Evolutionary conservation across 2,797 vertebrate species (phyloP).

Genomic region (Gobio occitaniae): DNA sequence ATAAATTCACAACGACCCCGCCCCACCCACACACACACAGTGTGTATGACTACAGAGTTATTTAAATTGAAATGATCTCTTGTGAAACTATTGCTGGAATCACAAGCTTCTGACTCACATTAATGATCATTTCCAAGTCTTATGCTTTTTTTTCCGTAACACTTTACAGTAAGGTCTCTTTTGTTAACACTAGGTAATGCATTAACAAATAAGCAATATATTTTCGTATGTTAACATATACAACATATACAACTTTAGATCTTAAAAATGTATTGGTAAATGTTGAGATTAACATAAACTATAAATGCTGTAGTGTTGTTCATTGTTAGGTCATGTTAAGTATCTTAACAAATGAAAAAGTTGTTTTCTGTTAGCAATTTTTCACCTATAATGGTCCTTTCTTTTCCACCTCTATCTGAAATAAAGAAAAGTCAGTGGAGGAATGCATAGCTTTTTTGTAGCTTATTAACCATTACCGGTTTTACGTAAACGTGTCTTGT

Average conservation of each 20-base stretch:
- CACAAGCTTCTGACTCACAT: slow-evolving; percentile 17
- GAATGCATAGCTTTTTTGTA: background rate
- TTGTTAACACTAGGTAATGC: background rate
- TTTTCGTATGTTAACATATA: too few relatives aligned
- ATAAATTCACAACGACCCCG: background rate
- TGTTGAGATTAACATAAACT: background rate
- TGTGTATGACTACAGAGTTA: background rate
- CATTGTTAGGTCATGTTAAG: background rate
- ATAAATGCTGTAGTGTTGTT: background rate
- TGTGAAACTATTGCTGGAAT: slow-evolving; percentile 2
- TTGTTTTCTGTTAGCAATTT: background rate
- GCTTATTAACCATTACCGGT: background rate
- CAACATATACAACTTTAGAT: background rate
- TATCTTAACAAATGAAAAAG: background rate
- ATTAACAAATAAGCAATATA: background rate
- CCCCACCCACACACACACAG: background rate
- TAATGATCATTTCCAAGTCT: background rate
- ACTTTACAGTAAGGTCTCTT: background rate
- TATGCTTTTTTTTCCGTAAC: background rate
- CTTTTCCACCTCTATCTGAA: background rate
- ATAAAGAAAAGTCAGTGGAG: background rate
- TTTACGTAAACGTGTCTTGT: background rate
- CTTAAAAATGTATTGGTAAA: background rate
- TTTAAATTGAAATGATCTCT: background rate
- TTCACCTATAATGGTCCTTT: background rate